Percentiles rank a stretch among this genome's conserved stretches.
Conservation (phyloP, 2,797 vertebrate genomes). For the Poliocrania exsul region DNA sequence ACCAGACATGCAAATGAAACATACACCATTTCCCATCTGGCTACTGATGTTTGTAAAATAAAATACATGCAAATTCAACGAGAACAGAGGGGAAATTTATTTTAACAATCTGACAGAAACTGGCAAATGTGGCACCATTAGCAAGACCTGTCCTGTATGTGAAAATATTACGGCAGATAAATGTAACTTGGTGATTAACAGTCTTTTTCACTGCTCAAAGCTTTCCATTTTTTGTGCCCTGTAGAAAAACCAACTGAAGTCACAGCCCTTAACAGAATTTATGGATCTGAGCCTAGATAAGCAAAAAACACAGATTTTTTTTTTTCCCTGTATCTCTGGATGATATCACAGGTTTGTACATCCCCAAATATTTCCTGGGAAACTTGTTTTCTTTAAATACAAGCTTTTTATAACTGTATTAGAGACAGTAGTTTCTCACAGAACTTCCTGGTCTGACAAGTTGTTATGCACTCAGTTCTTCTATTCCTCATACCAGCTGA, state of each 20-base stretch:
- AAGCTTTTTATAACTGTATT: not conserved
- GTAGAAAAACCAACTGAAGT: not conserved
- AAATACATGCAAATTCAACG: slow-evolving; percentile 11
- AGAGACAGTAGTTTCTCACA: not conserved
- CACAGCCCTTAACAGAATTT: not conserved
- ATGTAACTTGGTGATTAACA: not conserved
- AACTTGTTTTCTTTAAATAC: not conserved
- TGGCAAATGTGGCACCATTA: not conserved
- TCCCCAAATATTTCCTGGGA: not conserved
- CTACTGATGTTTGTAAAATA: not conserved
- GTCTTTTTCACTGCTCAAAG: not conserved
- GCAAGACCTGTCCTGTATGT: not conserved
- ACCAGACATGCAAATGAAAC: slow-evolving; percentile 35
- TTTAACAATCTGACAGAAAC: not conserved
- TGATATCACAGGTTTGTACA: not conserved
- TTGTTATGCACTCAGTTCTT: not conserved
- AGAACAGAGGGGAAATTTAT: not conserved
- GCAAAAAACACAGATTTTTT: not conserved
- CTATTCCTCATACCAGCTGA: not conserved
- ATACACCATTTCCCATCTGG: not conserved
- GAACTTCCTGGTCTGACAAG: not conserved
- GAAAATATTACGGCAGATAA: not conserved
- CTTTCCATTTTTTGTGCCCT: not conserved
- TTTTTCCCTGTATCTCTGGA: not conserved
- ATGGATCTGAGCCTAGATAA: not conserved